Base-by-base conservation (phyloP, 2,888 invertebrate species). In the Lasioglossum figueresi region DNA sequence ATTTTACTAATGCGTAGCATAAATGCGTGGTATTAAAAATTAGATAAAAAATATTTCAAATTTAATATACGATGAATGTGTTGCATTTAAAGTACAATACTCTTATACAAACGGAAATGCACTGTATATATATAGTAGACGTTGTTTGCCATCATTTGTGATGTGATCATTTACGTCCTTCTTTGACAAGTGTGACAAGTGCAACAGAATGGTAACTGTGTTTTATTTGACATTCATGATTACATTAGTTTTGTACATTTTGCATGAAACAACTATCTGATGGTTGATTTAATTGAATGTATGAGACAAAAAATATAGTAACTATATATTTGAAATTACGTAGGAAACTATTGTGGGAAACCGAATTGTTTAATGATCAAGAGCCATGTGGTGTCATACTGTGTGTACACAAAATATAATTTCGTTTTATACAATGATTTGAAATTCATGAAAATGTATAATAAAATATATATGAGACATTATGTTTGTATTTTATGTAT, bases 131-230 rank as follows among this genome's bases (percentile, higher is more conserved):
- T 37, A 45, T 48, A 52, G 14, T 34, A 27, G 70, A 59, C 68
- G 66, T 19, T 45, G 70, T 76, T 88, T 92, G 91, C 91, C n/a
- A n/a, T n/a, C n/a, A n/a, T n/a, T n/a, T n/a, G n/a, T n/a, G n/a
- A n/a, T n/a, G n/a, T n/a, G n/a, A n/a, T n/a, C 31, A 31, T 76
- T 88, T 92, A 90, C 91, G 91, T 92, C 92, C 89, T 89, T 87
- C 81, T 82, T 86, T 89, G 85, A 81, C 85, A 89, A 88, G 83
- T 79, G 88, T 89, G 85, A 81, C 85, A 89, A 88, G 83, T 79
- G 88, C 83, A 86, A 85, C 89, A 90, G 88, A 85, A 93, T 93
- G 93, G 93, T 93, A 92, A 93, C 88, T 81, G 40, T 40, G 27
- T 48, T 43, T 80, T 87, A 81, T 85, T 90, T 89, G 72, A 83